Conservation (phyloP, 2,797 vertebrate genomes). For the Taeniopygia guttata region DNA sequence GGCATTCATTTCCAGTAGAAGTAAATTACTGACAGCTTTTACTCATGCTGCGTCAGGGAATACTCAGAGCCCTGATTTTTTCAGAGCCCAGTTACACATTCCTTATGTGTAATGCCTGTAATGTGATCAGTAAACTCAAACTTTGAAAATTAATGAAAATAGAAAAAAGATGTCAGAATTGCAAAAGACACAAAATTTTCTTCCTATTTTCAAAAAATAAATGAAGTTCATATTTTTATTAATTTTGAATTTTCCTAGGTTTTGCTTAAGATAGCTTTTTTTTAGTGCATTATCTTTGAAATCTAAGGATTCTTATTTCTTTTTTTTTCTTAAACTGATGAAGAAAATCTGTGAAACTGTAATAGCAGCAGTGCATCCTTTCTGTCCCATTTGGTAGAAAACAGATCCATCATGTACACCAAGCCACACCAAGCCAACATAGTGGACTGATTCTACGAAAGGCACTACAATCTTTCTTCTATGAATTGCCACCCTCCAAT, state of each 20-base stretch:
- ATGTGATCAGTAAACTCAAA: not conserved
- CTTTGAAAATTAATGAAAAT: not conserved
- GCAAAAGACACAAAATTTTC: not conserved
- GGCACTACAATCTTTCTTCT: not conserved
- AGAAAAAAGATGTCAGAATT: not conserved
- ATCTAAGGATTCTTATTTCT: not conserved
- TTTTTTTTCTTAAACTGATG: not conserved
- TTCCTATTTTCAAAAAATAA: not conserved
- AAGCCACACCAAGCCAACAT: not conserved
- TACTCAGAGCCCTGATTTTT: not conserved
- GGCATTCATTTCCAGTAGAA: not conserved
- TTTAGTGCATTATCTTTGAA: not conserved
- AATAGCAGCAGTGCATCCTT: not conserved
- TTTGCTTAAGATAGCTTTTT: not conserved
- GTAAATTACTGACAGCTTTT: not conserved
- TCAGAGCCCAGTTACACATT: not conserved
- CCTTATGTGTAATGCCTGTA: not conserved
- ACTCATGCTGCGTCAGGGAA: not conserved
- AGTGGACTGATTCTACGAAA: not conserved
- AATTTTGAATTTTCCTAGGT: not conserved
- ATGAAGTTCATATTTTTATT: not conserved
- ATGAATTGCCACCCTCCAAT: accelerated
- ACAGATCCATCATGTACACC: not conserved
- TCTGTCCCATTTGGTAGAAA: not conserved
- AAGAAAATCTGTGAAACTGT: not conserved